phyloP scores from a whole-genome alignment of 2,113 vertebrate genomes.

The Pseudonaja textilis region DNA sequence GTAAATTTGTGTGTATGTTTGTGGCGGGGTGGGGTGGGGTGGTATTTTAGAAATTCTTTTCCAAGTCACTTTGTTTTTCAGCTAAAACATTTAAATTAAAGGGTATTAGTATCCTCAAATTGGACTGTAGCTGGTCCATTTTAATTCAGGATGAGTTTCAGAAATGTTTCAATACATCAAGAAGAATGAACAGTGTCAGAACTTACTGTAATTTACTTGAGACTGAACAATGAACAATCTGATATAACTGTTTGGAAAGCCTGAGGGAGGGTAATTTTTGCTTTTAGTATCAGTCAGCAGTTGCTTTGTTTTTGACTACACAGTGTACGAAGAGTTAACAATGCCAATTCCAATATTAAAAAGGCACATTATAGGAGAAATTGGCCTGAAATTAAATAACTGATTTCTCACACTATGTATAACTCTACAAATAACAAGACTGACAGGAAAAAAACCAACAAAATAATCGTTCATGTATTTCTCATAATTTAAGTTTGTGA shows the following conservation, averaged over 20 bases:
- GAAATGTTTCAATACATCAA: conserved; percentile 45
- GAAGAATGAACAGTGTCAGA: conserved; percentile 23
- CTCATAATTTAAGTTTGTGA: background rate
- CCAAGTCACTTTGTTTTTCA: background rate
- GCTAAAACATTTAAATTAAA: background rate
- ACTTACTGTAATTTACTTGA: conserved; percentile 32
- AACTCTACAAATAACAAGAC: background rate
- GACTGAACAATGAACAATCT: background rate
- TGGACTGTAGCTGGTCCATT: conserved; percentile 12
- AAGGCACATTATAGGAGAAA: background rate
- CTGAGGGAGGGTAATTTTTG: background rate
- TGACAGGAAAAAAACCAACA: background rate
- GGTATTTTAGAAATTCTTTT: background rate
- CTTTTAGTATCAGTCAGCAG: conserved; percentile 1
- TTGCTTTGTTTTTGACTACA: background rate
- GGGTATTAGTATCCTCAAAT: background rate
- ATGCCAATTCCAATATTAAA: background rate
- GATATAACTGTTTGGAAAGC: background rate
- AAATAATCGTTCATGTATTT: background rate
- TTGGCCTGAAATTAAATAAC: background rate
- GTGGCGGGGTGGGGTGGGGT: no score
- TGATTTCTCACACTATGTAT: background rate
- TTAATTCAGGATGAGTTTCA: background rate
- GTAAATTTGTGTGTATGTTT: background rate
- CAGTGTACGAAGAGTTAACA: background rate